phyloP scores from a whole-genome alignment of 2,113 vertebrate species.

The Tonatia bakeri region DNA sequence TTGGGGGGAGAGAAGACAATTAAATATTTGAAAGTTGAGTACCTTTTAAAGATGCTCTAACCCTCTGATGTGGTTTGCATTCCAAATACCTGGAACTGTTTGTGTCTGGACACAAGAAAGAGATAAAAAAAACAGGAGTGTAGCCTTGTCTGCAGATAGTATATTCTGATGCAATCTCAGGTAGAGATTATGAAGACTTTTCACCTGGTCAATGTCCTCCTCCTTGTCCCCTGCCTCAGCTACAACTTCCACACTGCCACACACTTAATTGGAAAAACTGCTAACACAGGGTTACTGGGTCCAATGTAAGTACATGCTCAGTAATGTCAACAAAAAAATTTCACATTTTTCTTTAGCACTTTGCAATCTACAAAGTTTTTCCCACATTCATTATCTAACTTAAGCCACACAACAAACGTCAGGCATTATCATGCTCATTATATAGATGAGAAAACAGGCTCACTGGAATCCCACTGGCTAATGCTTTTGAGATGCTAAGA shows the following conservation, averaged over 20 bases:
- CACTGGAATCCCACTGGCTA: no score
- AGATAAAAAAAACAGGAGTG: background rate
- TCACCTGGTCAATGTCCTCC: background rate
- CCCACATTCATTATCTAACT: background rate
- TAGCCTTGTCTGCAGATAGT: background rate
- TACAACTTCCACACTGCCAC: background rate
- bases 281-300: background rate
- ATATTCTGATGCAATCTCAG: background rate
- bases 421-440: background rate
- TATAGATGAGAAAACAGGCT: background rate
- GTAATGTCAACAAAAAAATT: background rate
- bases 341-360: background rate
- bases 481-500: background rate
- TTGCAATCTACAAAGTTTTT: background rate
- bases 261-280: background rate
- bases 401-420: background rate
- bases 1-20: background rate
- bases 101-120: background rate
- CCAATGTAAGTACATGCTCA: background rate
- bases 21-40: background rate
- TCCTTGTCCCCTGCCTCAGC: background rate
- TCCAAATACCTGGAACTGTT: background rate
- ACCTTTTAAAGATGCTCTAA: background rate
- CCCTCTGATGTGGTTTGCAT: background rate
- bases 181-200: background rate